Evolutionary conservation across 2,888 invertebrate genomes (phyloP), one percentile per base, ranked within the genome.

Genomic region (Drosophila ochracea): DNA sequence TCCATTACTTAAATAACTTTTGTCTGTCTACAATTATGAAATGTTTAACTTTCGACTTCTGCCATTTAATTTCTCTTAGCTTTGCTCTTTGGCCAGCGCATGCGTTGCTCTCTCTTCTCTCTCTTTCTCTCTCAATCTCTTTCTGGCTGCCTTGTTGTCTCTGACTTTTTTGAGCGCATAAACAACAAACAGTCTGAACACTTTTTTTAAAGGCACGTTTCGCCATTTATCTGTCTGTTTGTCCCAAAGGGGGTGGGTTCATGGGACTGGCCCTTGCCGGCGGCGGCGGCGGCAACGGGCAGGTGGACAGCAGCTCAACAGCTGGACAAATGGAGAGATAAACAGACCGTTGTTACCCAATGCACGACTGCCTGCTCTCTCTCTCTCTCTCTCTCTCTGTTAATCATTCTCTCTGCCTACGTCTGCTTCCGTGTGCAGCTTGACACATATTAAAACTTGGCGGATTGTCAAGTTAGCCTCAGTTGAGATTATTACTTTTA

Each of bases 241-340:
- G 37, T 58, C 30, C 58, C 58, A 35, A 41, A 47, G 72, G 66
- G 71, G 28, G 55, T 28, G 73, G 73, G 87, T 72, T 59, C 54
- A 58, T 47, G 9, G 30, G 84, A 70, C 82, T 68, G 80, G 86
- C 86, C 76, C 76, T 80, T 75, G 89, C 89, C 85, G 86, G 74
- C 70, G 80, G 76, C 78, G 41, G 25, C 25, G 25, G 13, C 78
- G 39, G 13, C 21, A 47, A 21, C 4, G 13, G 30, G 70, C 55
- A 72, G 59, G 61, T 73, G 50, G 73, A 58, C 57, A 57, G 41
- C 57, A 57, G 81, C 68, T 73, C 78, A 78, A 76, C 80, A 79
- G 79, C 79, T 80, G 76, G 79, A 73, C 81, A 71, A 47, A 37
- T 66, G 47, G 49, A 68, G 73, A 63, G 73, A 80, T 80, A 76